Conservation (phyloP, 2,888 invertebrate genomes). For the Lithophane socia region DNA sequence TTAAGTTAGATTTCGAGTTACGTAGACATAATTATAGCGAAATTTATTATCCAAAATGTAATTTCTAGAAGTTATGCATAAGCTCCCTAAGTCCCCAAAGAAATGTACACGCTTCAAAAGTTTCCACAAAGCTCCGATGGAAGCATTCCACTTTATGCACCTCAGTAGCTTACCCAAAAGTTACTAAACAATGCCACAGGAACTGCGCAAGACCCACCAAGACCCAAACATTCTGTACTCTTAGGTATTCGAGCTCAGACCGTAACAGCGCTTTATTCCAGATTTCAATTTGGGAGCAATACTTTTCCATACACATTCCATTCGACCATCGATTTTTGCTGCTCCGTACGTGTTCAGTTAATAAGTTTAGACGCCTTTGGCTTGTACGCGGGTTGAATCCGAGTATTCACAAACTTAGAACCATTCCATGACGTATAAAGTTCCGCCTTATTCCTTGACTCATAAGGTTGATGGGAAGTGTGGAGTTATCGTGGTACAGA, state of each 20-base stretch:
- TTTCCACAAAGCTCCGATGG: constrained; percentile 38
- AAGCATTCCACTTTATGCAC: constrained; percentile 57
- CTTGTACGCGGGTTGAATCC: constrained; percentile 73
- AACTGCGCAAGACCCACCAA: neutral
- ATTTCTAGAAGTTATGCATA: constrained; percentile 37
- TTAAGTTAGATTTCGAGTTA: too few species aligned
- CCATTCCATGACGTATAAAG: constrained; percentile 21
- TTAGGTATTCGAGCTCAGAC: constrained; percentile 18
- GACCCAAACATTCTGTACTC: constrained; percentile 17
- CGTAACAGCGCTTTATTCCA: constrained; percentile 37
- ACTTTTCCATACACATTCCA: constrained; percentile 67
- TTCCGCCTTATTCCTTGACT: constrained; percentile 4
- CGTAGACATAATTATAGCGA: neutral
- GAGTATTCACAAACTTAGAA: constrained; percentile 30
- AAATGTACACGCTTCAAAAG: constrained; percentile 57
- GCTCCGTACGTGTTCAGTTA: constrained; percentile 73
- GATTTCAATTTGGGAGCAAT: constrained; percentile 61
- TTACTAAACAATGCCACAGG: constrained; percentile 48
- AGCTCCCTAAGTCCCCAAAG: constrained; percentile 42
- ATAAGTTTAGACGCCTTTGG: constrained; percentile 77
- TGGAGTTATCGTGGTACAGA: constrained; percentile 30
- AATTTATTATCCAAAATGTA: constrained; percentile 21
- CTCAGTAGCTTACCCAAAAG: constrained; percentile 41
- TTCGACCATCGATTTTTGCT: constrained; percentile 68
- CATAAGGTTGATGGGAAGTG: constrained; percentile 33